These are phyloP conservation scores for Colinus virginianus DNA, from an alignment of 2,113 vertebrate species.

Conservation along the genomic window DNA sequence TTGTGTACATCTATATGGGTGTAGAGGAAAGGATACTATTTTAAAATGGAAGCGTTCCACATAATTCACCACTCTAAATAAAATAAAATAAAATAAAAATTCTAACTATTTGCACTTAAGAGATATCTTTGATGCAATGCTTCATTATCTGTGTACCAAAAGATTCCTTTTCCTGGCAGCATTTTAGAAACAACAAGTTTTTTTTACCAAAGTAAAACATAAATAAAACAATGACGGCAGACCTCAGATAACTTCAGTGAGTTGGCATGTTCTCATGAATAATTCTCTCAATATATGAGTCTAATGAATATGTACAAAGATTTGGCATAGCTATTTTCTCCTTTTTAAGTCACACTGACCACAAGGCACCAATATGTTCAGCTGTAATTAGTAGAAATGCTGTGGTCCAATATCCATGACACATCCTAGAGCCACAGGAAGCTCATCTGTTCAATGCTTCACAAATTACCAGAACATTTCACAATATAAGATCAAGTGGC, in stretches of 20 bases:
- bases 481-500: not conserved
- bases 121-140: conserved; percentile 2
- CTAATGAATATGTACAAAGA: not conserved
- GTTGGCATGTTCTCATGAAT: not conserved
- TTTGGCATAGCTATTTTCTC: not conserved
- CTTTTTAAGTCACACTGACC: conserved; percentile 25
- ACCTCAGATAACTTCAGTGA: not conserved
- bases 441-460: not conserved
- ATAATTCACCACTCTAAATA: not conserved
- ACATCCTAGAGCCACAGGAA: conserved; percentile 18
- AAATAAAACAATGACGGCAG: not conserved
- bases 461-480: conserved; percentile 29
- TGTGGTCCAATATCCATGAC: not conserved
- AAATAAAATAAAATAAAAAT: no score
- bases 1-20: not conserved
- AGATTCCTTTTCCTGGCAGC: not conserved
- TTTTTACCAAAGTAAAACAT: not conserved
- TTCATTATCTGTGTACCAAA: not conserved
- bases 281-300: not conserved
- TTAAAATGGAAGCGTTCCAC: not conserved
- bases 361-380: not conserved
- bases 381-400: not conserved
- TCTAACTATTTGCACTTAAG: not conserved
- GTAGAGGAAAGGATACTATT: not conserved
- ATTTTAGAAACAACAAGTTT: not conserved